Evolutionary conservation across 2,797 vertebrate genomes (phyloP).

Genomic region (Cirrhinus mrigala): DNA sequence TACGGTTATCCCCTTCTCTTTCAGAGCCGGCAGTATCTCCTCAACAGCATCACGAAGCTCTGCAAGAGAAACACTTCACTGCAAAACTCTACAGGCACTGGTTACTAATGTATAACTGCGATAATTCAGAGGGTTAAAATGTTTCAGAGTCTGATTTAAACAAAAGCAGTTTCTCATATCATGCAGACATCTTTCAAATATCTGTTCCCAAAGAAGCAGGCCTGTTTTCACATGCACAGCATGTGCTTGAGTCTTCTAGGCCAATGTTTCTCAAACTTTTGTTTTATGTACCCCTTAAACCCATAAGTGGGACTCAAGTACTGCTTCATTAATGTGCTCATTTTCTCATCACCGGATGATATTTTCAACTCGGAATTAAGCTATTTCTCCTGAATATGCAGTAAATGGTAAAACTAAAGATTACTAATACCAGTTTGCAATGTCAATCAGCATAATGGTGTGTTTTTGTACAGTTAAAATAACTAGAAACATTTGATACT

Average conservation of each 20-base stretch:
- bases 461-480: too few relatives aligned
- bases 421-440: too few relatives aligned
- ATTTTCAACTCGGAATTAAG: background rate
- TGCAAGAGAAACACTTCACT: slow-evolving; percentile 63
- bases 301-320: background rate
- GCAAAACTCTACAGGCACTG: background rate
- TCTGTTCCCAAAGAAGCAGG: background rate
- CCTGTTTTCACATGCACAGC: slow-evolving; percentile 2
- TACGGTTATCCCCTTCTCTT: slow-evolving; percentile 79
- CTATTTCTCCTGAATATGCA: background rate
- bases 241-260: background rate
- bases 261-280: slow-evolving; percentile 13
- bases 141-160: background rate
- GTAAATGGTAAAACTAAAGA: too few relatives aligned
- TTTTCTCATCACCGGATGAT: background rate
- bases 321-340: background rate
- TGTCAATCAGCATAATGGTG: too few relatives aligned
- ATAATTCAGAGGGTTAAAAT: background rate
- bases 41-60: slow-evolving; percentile 83
- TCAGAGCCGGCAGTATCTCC: slow-evolving; percentile 86
- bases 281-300: background rate
- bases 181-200: background rate
- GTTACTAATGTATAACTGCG: background rate
- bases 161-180: background rate
- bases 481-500: too few relatives aligned